A percentile compares a stretch with the other conserved stretches of the same genome.
These are phyloP conservation scores for Phoenoteleia sp. DNA, from an alignment of 2,888 invertebrate species.

Conservation along the genomic window DNA sequence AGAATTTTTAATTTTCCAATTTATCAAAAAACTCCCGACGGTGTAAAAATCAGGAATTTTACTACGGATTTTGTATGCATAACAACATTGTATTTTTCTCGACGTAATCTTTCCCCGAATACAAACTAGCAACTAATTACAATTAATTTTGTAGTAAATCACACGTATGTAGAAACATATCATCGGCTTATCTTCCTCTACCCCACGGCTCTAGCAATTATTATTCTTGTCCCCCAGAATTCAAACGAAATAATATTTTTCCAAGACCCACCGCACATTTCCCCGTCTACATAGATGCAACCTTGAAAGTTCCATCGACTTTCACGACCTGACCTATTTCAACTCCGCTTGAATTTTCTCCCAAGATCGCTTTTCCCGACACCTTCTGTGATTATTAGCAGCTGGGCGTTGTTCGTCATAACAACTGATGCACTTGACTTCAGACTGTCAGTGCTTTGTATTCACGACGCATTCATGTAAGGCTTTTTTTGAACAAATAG, in stretches of 20 bases:
- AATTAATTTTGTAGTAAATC: too few relatives aligned
- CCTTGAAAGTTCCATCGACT: conserved; percentile 21
- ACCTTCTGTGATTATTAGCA: conserved; percentile 31
- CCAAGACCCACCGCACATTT: background rate
- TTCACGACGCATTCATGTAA: conserved; percentile 16
- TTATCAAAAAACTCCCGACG: too few relatives aligned
- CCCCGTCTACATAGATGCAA: background rate
- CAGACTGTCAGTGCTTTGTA: conserved; percentile 2
- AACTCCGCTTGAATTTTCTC: conserved; percentile 14
- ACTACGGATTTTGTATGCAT: too few relatives aligned
- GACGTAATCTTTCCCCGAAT: too few relatives aligned
- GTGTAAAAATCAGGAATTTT: too few relatives aligned
- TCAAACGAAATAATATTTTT: background rate
- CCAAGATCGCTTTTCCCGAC: conserved; percentile 23
- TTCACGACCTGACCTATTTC: conserved; percentile 39
- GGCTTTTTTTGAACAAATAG: conserved; percentile 16
- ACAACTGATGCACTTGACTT: conserved; percentile 52
- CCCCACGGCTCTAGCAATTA: too few relatives aligned
- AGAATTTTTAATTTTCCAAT: too few relatives aligned
- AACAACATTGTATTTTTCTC: too few relatives aligned
- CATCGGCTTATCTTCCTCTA: too few relatives aligned
- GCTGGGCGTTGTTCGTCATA: conserved; percentile 39
- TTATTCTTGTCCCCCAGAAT: too few relatives aligned
- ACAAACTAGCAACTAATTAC: too few relatives aligned
- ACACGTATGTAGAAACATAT: too few relatives aligned